phyloP scores from a whole-genome alignment of 2,113 vertebrate genomes.

The Coptodon bakossiorum region DNA sequence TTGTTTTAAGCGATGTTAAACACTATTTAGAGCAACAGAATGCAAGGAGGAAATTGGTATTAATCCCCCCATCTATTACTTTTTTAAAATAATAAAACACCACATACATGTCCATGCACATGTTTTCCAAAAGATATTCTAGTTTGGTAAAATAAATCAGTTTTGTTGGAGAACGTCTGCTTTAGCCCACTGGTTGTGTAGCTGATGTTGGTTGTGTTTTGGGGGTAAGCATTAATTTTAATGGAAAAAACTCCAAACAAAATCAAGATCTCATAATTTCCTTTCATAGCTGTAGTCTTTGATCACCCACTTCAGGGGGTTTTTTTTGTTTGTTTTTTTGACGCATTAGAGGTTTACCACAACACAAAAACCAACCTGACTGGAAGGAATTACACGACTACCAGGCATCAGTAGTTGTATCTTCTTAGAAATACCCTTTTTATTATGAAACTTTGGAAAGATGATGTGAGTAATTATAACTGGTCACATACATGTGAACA shows the following conservation, averaged over 20 bases:
- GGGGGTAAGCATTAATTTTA: background rate
- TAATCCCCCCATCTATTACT: background rate
- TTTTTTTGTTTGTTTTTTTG: accelerated
- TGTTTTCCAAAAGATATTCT: background rate
- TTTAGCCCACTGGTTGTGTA: background rate
- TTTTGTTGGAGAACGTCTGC: background rate
- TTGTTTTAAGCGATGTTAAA: background rate
- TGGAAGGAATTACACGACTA: background rate
- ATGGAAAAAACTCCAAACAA: background rate
- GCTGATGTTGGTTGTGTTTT: background rate
- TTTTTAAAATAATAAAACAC: background rate
- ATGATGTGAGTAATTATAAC: background rate
- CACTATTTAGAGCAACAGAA: background rate
- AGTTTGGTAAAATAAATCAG: background rate
- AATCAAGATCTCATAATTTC: background rate
- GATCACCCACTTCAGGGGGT: accelerated
- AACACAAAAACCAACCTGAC: background rate
- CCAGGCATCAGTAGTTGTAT: background rate
- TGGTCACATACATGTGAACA: background rate
- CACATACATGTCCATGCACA: background rate
- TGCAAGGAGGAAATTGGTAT: background rate
- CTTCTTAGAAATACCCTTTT: background rate
- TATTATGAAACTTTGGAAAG: background rate
- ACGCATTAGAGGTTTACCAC: background rate
- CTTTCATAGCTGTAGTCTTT: background rate